Evolutionary conservation across 2,113 vertebrate species (phyloP), one percentile per base, ranked within the genome.

Genomic region (Macrotis lagotis): DNA sequence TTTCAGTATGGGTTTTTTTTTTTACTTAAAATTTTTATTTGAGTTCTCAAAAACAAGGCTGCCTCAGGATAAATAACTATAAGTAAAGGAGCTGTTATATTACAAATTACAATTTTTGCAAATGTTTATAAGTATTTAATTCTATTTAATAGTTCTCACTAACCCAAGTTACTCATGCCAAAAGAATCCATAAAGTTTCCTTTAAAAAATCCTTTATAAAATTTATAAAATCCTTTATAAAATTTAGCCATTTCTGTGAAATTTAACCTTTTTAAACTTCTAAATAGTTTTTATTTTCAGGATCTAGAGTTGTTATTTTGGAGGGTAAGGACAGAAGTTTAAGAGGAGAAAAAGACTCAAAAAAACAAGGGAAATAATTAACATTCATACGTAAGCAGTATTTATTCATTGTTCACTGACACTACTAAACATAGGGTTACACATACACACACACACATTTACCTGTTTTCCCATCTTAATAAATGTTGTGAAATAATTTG

Each of bases 131-230:
- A 92, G 51, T 0, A 59, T 51, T 94, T 89, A 93, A 66, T 95
- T 59, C n/a, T 92, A 37, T 47, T 96, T 94, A 94, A 93, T 93
- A 66, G 88, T 95, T 96, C 66, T 96, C 93, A 90, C 50, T 59
- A 94, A 95, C 12, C 92, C 4, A 93, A 4, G 16, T 94, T 66
- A 93, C 37, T 91, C 92, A 93, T 92, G 24, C 52, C 91, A 92
- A 93, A 96, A 95, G 28, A 59, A 96, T 53, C 8, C 93, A 49
- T 92, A 88, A 92, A 53, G 51, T 90, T 16, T 48, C 93, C 91
- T 59, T 37, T 94, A 26, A 10, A 59, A 59, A 59, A 3, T 28
- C 28, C 19, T 51, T 51, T 51, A 51, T 51, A 51, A 51, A n/a
- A n/a, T 55, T n/a, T 94, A 25, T 24, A 53, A 53, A 53, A 3